phyloP scores from a whole-genome alignment of 2,113 vertebrate species.

The Taxidea taxus region DNA sequence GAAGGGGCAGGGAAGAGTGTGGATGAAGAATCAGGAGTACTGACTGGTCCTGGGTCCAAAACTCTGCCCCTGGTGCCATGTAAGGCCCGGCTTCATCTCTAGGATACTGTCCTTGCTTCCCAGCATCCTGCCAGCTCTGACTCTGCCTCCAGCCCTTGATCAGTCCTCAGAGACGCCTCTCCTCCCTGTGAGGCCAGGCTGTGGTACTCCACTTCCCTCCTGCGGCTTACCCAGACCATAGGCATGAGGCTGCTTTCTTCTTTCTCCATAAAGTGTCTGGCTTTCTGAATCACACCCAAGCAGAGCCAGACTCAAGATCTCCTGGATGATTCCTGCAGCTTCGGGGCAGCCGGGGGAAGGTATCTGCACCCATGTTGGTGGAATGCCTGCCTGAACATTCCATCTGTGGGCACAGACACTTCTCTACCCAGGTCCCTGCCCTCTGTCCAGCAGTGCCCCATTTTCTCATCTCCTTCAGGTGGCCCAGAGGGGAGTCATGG shows the following conservation, averaged over 20 bases:
- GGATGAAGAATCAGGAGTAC: not conserved
- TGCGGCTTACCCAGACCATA: not conserved
- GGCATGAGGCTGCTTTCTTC: not conserved
- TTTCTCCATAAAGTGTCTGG: not conserved
- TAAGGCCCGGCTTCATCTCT: no score
- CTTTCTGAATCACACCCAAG: not conserved
- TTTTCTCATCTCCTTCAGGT: not conserved
- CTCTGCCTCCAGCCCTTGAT: not conserved
- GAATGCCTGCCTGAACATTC: not conserved
- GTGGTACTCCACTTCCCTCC: not conserved
- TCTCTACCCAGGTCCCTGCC: not conserved
- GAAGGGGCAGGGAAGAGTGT: not conserved
- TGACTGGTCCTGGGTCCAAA: not conserved
- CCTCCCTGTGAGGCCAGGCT: not conserved
- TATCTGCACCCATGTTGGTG: not conserved
- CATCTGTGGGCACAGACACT: not conserved
- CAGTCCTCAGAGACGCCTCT: not conserved
- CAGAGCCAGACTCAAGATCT: not conserved
- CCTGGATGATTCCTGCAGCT: not conserved
- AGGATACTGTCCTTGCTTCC: not conserved
- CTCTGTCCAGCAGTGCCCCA: not conserved
- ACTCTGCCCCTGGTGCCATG: not conserved
- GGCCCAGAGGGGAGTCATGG: not conserved
- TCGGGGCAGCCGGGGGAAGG: accelerated
- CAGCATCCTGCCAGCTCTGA: not conserved